Conservation (phyloP, 2,797 vertebrate species). For the Gymnoscopelus braueri region DNA sequence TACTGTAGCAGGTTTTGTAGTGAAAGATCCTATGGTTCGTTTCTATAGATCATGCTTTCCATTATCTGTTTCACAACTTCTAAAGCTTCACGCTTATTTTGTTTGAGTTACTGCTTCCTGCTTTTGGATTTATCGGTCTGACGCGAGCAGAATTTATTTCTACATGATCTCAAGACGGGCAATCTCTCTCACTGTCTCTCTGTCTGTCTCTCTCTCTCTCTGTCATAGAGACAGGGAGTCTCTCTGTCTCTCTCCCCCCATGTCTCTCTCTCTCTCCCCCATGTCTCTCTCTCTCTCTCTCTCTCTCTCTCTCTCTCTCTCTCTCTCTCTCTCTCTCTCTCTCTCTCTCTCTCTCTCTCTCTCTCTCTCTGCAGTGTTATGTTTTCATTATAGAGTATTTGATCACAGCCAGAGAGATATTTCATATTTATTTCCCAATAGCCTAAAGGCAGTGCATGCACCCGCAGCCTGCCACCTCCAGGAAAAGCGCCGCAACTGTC, state of each 20-base stretch:
- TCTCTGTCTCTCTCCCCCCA: too few relatives aligned
- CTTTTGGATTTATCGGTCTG: conserved; percentile 30
- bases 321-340: conserved; percentile 5
- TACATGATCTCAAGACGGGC: background rate
- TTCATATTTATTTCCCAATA: too few relatives aligned
- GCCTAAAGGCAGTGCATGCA: too few relatives aligned
- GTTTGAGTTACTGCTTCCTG: conserved; percentile 32
- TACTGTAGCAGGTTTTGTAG: conserved; percentile 1
- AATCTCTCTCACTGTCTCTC: conserved; percentile 3
- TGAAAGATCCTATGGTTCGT: conserved; percentile 26
- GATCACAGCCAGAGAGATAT: background rate
- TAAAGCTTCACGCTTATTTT: conserved; percentile 48
- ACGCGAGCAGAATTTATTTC: background rate
- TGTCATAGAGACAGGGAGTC: too few relatives aligned
- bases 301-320: too few relatives aligned
- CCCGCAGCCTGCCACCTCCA: too few relatives aligned
- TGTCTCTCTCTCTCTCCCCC: too few relatives aligned
- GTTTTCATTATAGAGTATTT: conserved; percentile 2
- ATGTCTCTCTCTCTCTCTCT: too few relatives aligned
- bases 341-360: background rate
- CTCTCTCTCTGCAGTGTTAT: background rate
- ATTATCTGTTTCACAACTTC: conserved; percentile 32
- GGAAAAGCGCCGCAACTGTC: too few relatives aligned
- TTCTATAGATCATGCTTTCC: conserved; percentile 30
- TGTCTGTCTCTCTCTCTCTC: too few relatives aligned